These are phyloP conservation scores for Argyresthia albistria DNA, from an alignment of 2,888 invertebrate species.

Conservation along the genomic window DNA sequence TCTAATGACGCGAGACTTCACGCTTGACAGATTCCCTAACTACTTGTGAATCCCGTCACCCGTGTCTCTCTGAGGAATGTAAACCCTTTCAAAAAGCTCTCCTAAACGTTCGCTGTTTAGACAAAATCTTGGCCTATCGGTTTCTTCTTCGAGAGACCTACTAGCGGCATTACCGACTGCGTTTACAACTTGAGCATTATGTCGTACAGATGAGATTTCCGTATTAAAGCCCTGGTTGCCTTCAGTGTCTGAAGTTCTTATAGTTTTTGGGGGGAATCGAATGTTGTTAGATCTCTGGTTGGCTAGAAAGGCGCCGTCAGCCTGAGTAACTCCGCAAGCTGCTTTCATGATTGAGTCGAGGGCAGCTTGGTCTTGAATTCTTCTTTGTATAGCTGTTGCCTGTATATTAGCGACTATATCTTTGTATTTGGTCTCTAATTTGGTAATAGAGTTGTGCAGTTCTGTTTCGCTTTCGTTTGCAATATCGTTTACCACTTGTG, in stretches of 20 bases:
- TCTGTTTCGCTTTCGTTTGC: conserved; percentile 45
- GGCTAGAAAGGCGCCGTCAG: background rate
- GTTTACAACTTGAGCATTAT: conserved; percentile 32
- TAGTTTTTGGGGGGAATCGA: conserved; percentile 24
- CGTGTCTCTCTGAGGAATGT: conserved; percentile 50
- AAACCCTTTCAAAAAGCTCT: conserved; percentile 47
- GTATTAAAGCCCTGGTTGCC: conserved; percentile 25
- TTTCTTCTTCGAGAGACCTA: conserved; percentile 36
- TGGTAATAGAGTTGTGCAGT: conserved; percentile 36
- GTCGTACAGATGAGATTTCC: conserved; percentile 29
- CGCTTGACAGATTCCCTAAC: background rate
- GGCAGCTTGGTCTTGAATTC: conserved; percentile 51
- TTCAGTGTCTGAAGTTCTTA: conserved; percentile 26
- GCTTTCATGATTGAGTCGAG: conserved; percentile 48
- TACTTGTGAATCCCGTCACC: conserved; percentile 14
- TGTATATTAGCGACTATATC: conserved; percentile 56
- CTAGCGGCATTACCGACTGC: conserved; percentile 19
- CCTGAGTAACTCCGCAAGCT: conserved; percentile 30
- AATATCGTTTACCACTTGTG: conserved; percentile 43
- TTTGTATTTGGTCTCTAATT: conserved; percentile 54
- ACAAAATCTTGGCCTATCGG: conserved; percentile 34
- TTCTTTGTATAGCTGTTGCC: conserved; percentile 51
- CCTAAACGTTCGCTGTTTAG: conserved; percentile 44
- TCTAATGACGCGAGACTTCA: too few relatives aligned
- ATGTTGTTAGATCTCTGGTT: conserved; percentile 16